phyloP scores from a whole-genome alignment of 2,888 invertebrate species.

The Cephus pulcher region DNA sequence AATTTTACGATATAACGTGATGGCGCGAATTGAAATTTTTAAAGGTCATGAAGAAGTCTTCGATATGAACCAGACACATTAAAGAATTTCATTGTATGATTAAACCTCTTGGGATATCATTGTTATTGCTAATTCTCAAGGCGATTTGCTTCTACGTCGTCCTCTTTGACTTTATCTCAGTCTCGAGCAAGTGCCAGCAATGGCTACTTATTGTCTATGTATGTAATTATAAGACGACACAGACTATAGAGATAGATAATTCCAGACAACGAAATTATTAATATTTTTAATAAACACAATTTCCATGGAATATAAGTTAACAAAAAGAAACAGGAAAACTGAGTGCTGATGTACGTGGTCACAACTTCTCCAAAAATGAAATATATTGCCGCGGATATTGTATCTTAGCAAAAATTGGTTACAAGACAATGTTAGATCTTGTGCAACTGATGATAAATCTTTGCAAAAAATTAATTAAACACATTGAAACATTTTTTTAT shows the following conservation, averaged over 20 bases:
- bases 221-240: neutral
- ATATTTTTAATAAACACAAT: neutral
- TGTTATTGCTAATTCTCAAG: neutral
- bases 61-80: neutral
- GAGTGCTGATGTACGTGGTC: too few relatives aligned
- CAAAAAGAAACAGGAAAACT: neutral
- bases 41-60: neutral
- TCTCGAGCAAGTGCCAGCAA: neutral
- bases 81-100: neutral
- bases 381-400: too few relatives aligned
- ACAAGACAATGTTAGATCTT: neutral
- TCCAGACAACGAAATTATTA: neutral
- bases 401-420: too few relatives aligned
- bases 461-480: neutral
- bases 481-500: neutral
- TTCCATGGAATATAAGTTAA: neutral
- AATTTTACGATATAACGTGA: neutral
- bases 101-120: neutral
- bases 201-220: neutral
- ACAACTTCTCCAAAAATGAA: too few relatives aligned
- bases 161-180: neutral
- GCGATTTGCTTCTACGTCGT: neutral
- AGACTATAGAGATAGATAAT: neutral
- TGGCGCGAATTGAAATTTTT: too few relatives aligned
- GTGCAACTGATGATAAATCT: neutral